phyloP scores from a whole-genome alignment of 2,113 vertebrate genomes.

The Pollimyrus isidori region DNA sequence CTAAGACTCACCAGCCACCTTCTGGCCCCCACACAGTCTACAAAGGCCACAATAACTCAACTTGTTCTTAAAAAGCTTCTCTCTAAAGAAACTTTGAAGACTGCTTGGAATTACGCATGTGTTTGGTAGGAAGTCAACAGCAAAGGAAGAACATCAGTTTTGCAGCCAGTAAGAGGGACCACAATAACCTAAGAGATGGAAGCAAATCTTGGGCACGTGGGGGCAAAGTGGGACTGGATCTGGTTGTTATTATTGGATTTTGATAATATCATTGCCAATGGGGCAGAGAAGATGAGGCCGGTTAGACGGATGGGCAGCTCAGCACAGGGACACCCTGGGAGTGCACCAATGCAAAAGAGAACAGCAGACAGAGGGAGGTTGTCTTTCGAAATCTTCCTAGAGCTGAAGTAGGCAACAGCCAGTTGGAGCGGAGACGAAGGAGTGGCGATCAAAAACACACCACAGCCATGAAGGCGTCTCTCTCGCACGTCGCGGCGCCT shows the following conservation, averaged over 20 bases:
- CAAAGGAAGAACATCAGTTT: not conserved
- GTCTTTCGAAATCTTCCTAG: not conserved
- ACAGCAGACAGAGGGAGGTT: not conserved
- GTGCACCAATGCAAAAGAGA: not conserved
- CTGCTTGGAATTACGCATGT: too few species aligned
- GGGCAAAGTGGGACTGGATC: not conserved
- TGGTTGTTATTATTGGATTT: not conserved
- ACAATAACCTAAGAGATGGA: not conserved
- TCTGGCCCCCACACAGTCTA: not conserved
- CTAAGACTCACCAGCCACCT: not conserved
- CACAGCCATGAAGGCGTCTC: constrained; percentile 8
- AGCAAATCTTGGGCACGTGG: not conserved
- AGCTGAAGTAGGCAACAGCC: not conserved
- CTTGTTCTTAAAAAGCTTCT: not conserved
- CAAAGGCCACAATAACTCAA: not conserved
- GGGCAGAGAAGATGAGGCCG: not conserved
- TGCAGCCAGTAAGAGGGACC: not conserved
- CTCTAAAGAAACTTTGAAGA: not conserved
- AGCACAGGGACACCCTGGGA: not conserved
- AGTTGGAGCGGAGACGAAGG: not conserved
- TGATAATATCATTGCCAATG: not conserved
- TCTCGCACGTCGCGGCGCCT: constrained; percentile 15
- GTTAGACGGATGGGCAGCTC: not conserved
- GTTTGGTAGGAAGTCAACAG: too few species aligned
- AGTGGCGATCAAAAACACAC: not conserved